Evolutionary conservation across 1,140 invertebrate genomes (phyloP).

Genomic region (Sinella curviseta): DNA sequence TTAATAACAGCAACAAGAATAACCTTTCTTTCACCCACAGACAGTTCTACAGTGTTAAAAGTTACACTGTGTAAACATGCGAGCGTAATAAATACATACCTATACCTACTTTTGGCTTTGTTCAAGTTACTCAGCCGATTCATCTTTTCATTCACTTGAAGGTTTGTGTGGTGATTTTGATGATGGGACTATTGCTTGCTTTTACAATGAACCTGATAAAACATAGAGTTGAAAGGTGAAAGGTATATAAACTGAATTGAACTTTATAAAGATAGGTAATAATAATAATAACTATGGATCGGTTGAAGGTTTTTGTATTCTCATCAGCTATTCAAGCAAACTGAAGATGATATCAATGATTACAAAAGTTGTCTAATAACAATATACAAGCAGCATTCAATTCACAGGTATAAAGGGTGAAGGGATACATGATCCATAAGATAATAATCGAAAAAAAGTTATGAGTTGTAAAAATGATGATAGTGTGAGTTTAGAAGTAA

Average conservation of each 20-base stretch:
- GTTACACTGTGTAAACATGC: not conserved
- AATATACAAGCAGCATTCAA: not conserved
- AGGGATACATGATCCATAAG: not conserved
- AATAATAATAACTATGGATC: not conserved
- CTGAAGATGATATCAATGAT: not conserved
- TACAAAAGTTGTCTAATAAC: not conserved
- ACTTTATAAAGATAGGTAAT: not conserved
- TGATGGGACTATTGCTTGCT: not conserved
- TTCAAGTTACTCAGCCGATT: not conserved
- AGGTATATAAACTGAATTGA: no score
- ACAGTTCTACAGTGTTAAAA: not conserved
- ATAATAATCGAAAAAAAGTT: not conserved
- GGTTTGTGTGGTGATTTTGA: not conserved
- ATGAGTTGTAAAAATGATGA: not conserved
- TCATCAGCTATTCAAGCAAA: not conserved
- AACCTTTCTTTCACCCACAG: not conserved
- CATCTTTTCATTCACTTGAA: not conserved
- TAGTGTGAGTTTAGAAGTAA: not conserved
- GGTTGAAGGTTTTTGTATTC: not conserved
- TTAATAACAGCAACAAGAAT: no score
- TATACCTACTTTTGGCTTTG: not conserved
- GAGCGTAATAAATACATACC: no score
- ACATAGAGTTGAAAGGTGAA: no score
- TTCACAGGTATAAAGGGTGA: not conserved
- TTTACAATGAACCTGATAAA: no score